Percentiles rank a stretch among this genome's conserved stretches.
Evolutionary conservation across 2,797 vertebrate genomes (phyloP).

Genomic region (Masticophis lateralis): DNA sequence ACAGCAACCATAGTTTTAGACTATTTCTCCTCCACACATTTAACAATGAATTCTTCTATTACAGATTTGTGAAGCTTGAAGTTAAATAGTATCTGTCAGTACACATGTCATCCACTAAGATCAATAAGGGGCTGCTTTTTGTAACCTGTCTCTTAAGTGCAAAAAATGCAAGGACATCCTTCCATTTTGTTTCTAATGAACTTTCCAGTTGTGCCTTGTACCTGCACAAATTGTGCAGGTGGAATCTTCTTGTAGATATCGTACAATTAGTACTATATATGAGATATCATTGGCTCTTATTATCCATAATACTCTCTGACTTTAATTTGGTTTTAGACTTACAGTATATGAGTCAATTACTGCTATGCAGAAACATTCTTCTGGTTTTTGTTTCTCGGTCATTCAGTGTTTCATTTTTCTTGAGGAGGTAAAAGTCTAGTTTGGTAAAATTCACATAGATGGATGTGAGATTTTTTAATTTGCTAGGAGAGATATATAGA

Average conservation of each 20-base stretch:
- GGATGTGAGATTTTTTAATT: not conserved
- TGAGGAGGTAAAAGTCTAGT: not conserved
- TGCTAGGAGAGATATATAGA: not conserved
- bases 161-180: not conserved
- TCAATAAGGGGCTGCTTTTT: not conserved
- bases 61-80: not conserved
- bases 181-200: not conserved
- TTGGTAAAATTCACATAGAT: not conserved
- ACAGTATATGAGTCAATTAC: constrained; percentile 18
- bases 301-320: not conserved
- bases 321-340: constrained; percentile 7
- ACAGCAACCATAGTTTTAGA: not conserved
- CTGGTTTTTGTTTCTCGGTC: not conserved
- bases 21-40: not conserved
- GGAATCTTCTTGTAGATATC: not conserved
- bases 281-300: not conserved
- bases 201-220: not conserved
- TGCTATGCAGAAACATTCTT: not conserved
- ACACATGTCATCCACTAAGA: not conserved
- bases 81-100: not conserved
- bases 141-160: not conserved
- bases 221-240: not conserved
- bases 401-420: not conserved
- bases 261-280: not conserved
- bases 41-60: not conserved